These are phyloP conservation scores for Typhlomys cinereus DNA, from an alignment of 2,113 vertebrate genomes.

Conservation along the genomic window DNA sequence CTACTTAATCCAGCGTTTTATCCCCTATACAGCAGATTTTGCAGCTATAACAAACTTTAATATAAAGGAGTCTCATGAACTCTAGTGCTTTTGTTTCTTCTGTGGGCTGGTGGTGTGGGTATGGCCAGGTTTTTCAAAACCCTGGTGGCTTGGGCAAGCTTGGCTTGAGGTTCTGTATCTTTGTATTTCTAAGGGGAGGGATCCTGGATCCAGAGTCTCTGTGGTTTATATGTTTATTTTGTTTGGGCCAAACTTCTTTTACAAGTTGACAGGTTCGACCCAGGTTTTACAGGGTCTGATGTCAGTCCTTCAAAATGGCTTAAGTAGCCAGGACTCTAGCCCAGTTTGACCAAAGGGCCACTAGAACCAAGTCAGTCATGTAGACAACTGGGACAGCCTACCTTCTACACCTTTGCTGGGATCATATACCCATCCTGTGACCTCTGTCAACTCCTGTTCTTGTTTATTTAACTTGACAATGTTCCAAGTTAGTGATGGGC, in stretches of 20 bases:
- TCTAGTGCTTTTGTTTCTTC: constrained; percentile 3
- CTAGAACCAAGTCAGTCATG: not conserved
- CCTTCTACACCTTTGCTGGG: not conserved
- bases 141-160: not conserved
- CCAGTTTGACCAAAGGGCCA: too few species aligned
- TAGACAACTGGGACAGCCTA: not conserved
- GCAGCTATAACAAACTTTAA: constrained; percentile 77
- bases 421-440: too few species aligned
- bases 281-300: constrained; percentile 1
- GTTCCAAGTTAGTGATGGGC: not conserved
- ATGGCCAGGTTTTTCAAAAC: not conserved
- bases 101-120: not conserved
- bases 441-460: not conserved
- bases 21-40: constrained; percentile 75
- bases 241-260: constrained; percentile 23
- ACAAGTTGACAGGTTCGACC: not conserved
- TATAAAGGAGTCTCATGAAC: constrained; percentile 71
- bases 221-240: not conserved
- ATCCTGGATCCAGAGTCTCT: constrained; percentile 14
- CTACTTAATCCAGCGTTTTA: constrained; percentile 79
- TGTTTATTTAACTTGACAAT: constrained; percentile 25
- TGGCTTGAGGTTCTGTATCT: not conserved
- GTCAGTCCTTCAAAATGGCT: not conserved
- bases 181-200: not conserved
- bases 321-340: accelerated